Evolutionary conservation across 2,888 invertebrate species (phyloP).

Genomic region (Nudaria mundana): DNA sequence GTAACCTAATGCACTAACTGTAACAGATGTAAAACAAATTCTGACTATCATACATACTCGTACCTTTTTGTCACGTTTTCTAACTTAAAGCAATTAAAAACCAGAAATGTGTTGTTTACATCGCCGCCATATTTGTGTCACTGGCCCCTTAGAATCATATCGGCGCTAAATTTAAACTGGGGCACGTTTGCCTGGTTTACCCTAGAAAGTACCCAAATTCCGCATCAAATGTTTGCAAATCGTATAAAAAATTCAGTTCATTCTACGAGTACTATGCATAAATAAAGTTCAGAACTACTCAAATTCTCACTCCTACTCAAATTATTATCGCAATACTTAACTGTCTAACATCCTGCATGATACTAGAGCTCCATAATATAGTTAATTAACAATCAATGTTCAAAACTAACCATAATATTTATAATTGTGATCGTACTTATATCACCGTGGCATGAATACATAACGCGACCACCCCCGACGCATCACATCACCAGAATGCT

Average conservation of each 20-base stretch:
- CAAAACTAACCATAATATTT: constrained; percentile 32
- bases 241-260: too few species aligned
- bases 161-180: constrained; percentile 1
- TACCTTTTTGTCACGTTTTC: not conserved
- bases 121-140: constrained; percentile 5
- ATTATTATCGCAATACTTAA: too few species aligned
- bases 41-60: constrained; percentile 3
- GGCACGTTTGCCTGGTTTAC: constrained; percentile 4
- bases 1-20: too few species aligned
- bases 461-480: constrained; percentile 43
- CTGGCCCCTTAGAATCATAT: not conserved
- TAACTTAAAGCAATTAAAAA: not conserved
- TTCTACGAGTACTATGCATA: too few species aligned
- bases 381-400: constrained; percentile 32
- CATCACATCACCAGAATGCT: constrained; percentile 28
- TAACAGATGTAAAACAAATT: too few species aligned
- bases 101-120: constrained; percentile 4
- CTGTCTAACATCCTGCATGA: constrained; percentile 1
- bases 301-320: too few species aligned
- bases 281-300: too few species aligned
- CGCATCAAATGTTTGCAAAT: too few species aligned
- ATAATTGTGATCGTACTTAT: constrained; percentile 34
- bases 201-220: too few species aligned
- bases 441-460: constrained; percentile 22
- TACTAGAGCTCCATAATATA: constrained; percentile 9